phyloP scores from a whole-genome alignment of 1,140 invertebrate species.

The Zaprionus gabonicus region DNA sequence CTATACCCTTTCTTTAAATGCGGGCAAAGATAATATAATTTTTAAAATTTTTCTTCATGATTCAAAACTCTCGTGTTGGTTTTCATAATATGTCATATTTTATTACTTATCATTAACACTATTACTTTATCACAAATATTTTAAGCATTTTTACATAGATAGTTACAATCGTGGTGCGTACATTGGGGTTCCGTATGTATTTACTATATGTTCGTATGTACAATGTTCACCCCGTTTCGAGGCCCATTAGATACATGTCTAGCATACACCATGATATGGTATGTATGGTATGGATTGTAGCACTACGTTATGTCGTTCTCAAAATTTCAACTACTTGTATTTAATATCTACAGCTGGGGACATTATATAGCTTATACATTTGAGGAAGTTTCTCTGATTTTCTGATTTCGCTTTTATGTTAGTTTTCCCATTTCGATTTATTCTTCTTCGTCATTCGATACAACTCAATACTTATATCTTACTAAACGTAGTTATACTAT shows the following conservation, averaged over 20 bases:
- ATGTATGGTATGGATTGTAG: slow-evolving; percentile 25
- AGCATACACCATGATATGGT: slow-evolving; percentile 31
- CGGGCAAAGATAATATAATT: not conserved
- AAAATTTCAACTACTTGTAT: slow-evolving; percentile 56
- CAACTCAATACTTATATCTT: slow-evolving; percentile 55
- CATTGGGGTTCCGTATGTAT: slow-evolving; percentile 41
- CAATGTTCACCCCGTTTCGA: slow-evolving; percentile 56
- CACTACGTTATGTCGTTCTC: slow-evolving; percentile 57
- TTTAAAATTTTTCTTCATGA: not conserved
- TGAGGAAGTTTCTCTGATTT: slow-evolving; percentile 73
- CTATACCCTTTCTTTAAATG: not conserved
- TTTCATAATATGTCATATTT: slow-evolving; percentile 70
- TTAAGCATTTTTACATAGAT: slow-evolving; percentile 83
- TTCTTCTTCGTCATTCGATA: slow-evolving; percentile 46
- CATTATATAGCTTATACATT: slow-evolving; percentile 50
- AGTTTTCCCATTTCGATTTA: slow-evolving; percentile 18
- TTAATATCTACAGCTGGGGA: slow-evolving; percentile 65
- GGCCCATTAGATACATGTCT: slow-evolving; percentile 57
- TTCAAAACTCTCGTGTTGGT: not conserved
- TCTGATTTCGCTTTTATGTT: slow-evolving; percentile 32
- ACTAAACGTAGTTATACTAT: slow-evolving; percentile 23
- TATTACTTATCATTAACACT: slow-evolving; percentile 79
- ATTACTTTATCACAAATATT: slow-evolving; percentile 84
- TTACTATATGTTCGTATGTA: slow-evolving; percentile 56
- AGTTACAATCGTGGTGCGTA: slow-evolving; percentile 78